Base-by-base conservation (phyloP, 2,888 invertebrate species). In the Argyresthia goedartella region DNA sequence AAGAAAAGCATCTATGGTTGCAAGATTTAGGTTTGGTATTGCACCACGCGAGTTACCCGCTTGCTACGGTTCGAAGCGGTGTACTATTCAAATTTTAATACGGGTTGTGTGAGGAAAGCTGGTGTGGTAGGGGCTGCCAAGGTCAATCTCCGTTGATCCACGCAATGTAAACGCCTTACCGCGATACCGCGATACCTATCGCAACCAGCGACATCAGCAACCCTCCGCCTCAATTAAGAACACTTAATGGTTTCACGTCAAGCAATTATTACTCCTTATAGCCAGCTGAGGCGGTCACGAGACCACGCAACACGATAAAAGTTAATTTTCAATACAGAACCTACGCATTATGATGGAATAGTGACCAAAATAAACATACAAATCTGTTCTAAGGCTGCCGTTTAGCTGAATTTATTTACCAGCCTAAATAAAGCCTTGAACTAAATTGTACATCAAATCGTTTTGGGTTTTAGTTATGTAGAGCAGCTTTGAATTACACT, bases 1-100 rank as follows among this genome's bases (percentile, higher is more conserved):
- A 54, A 77, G 60, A 72, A 71, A 55, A 60, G 57, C 61, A 72
- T 65, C 60, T 81, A 76, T 57, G 41, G 10, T n/a, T 57, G 47
- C 56, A 46, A 58, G 36, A 55, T 57, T 71, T 79, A 69, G 68
- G 76, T 62, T 55, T 56, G 60, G 54, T 64, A 57, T 71, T 58
- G 57, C 57, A 64, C 55, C 57, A 59, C 56, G 56, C 59, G 60
- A 71, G 68, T 66, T 76, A 73, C 69, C 73, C 78, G 81, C 65
- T 66, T 79, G 71, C 72, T 61, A 63, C 84, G 76, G 76, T 74
- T 71, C 69, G 71, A 69, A 71, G 66, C 55, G 61, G 71, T 59
- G 71, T 74, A 81, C 82, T 82, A 81, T 75, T 82, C 76, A 77
- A 80, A 81, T 80, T 78, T 76, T 70, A 77, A 70, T 73, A 71